Evolutionary conservation across 2,888 invertebrate genomes (phyloP), one percentile per base, ranked within the genome.

Genomic region (Troides helena): DNA sequence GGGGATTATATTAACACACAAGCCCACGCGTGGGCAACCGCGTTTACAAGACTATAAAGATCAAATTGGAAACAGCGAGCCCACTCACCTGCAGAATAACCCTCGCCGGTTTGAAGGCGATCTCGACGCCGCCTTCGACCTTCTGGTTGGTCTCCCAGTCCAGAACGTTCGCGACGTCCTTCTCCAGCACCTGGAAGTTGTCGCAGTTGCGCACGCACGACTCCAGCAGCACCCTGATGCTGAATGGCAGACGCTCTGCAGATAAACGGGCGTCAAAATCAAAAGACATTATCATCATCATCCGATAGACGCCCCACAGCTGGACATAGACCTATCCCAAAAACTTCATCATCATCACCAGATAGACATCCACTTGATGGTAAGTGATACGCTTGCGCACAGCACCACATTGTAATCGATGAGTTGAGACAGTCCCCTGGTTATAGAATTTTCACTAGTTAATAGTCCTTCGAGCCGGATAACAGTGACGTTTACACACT

Each of bases 171-270:
- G 96, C 92, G 0, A 99, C 98, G 92, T 99, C 99, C 73, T 95
- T 93, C 84, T 96, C 94, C 68, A 95, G 93, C 14, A 99, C 96
- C 85, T 98, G 98, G 86, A 99, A 99, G 80, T 97, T 96, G 88
- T 99, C 99, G 86, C 99, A 99, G 91, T 98, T 98, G 68, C 99
- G 94, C 1, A 99, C 96, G 46, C 98, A 98, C 0, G 99, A 98
- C 92, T 99, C 99, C 82, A 99, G 90, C 0, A 99, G 93, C 1
- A 99, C 96, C 73, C 98, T 94, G 76, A 99, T 96, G 10, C 98
- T 98, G 92, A 95, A 99, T 0, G 99, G 99, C 14, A 99, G 94
- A 73, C 95, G 95, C 73, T 95, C 97, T 97, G 85, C 3, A 87
- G 86, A 53, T 5, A 53, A 17, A 53, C 6, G 14, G 10, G 39